Conservation (phyloP, 2,797 vertebrate species). For the Crenichthys baileyi region DNA sequence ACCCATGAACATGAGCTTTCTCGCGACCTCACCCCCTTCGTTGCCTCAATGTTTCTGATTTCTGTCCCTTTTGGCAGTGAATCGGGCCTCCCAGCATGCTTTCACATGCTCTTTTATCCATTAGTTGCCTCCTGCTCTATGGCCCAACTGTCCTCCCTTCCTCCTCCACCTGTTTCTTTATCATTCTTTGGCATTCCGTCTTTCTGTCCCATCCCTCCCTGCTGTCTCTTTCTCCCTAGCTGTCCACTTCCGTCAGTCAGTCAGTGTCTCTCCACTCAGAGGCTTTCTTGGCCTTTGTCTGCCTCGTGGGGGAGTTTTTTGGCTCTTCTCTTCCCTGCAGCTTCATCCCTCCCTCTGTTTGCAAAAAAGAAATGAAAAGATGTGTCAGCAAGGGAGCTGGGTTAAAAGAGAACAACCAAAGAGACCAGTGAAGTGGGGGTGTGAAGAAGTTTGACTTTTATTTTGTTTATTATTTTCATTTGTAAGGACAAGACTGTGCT, state of each 20-base stretch:
- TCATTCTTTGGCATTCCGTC: slow-evolving; percentile 40
- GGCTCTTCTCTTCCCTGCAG: slow-evolving; percentile 29
- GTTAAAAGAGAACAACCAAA: slow-evolving; percentile 20
- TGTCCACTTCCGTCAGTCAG: slow-evolving; percentile 32
- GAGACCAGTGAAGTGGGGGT: background rate
- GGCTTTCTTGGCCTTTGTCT: slow-evolving; percentile 49
- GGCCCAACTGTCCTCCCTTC: slow-evolving; percentile 34
- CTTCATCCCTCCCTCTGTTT: slow-evolving; percentile 39
- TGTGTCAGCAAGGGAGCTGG: slow-evolving; percentile 24
- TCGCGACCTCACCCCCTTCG: slow-evolving; percentile 15
- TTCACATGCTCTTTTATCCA: slow-evolving; percentile 68
- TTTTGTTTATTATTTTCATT: background rate
- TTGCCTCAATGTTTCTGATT: slow-evolving; percentile 42
- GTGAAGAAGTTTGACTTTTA: background rate
- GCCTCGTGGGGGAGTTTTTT: slow-evolving; percentile 45
- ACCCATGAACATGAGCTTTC: slow-evolving; percentile 35
- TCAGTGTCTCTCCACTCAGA: slow-evolving; percentile 38
- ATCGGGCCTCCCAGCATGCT: slow-evolving; percentile 53
- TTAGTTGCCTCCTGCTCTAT: slow-evolving; percentile 43
- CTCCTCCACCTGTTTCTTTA: slow-evolving; percentile 63
- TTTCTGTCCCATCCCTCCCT: slow-evolving; percentile 2
- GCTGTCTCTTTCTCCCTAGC: slow-evolving; percentile 32
- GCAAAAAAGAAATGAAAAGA: slow-evolving; percentile 32
- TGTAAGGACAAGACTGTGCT: background rate
- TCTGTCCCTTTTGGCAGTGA: slow-evolving; percentile 56